Evolutionary conservation across 2,888 invertebrate species (phyloP).

Genomic region (Troglohyphantes excavatus): DNA sequence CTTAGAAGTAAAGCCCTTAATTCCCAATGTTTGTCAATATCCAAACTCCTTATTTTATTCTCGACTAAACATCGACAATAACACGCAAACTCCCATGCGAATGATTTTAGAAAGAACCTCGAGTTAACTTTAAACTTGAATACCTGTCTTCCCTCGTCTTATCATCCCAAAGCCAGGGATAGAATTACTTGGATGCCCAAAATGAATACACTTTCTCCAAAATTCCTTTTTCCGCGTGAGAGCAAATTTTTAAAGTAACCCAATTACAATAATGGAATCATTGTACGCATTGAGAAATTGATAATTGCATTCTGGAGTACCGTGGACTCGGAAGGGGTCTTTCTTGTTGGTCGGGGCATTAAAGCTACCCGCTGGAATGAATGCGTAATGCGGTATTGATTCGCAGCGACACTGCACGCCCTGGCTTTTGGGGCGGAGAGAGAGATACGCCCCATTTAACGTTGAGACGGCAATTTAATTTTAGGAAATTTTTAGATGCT

Average conservation of each 20-base stretch:
- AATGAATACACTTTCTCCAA: neutral
- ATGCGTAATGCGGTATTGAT: conserved; percentile 18
- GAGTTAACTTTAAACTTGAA: no score
- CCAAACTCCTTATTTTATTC: no score
- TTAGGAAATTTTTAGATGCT: neutral
- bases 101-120: no score
- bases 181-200: neutral
- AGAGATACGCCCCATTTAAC: conserved; percentile 9
- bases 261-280: conserved; percentile 13
- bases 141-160: no score
- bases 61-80: no score
- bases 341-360: neutral
- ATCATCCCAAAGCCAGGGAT: no score
- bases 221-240: neutral
- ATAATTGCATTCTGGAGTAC: conserved; percentile 13
- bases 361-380: neutral
- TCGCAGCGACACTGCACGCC: neutral
- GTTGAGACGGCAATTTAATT: neutral
- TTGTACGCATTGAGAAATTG: neutral
- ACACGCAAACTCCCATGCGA: no score
- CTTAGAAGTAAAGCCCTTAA: no score
- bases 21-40: no score
- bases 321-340: neutral
- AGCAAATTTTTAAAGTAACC: conserved; percentile 8
- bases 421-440: neutral